A percentile compares a stretch with the other conserved stretches of the same genome.
Conservation (phyloP, 2,797 vertebrate genomes). For the Florisuga fusca region DNA sequence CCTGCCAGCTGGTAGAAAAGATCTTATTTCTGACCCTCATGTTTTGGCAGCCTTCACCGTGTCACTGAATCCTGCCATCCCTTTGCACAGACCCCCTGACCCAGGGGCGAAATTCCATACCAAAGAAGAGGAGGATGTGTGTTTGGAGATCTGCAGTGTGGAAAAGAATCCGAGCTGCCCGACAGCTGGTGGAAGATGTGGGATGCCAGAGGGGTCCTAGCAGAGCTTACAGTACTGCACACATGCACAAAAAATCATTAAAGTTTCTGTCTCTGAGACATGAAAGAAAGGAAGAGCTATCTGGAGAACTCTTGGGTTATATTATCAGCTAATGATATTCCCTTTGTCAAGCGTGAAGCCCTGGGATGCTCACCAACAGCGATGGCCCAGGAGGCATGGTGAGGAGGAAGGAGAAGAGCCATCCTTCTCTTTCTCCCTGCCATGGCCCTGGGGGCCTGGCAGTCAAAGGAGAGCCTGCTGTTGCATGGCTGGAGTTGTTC, state of each 20-base stretch:
- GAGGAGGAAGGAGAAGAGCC: background rate
- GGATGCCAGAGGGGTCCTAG: conserved; percentile 34
- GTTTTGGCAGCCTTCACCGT: background rate
- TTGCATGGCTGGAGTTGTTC: background rate
- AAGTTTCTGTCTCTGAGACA: conserved; percentile 37
- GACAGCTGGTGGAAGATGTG: conserved; percentile 31
- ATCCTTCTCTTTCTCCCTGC: background rate
- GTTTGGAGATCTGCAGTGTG: conserved; percentile 47
- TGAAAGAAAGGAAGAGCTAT: background rate
- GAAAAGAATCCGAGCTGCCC: conserved; percentile 41
- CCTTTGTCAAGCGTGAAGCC: background rate
- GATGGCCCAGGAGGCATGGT: fast-evolving
- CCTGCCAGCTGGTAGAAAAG: background rate
- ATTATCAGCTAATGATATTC: background rate
- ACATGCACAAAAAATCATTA: conserved; percentile 37
- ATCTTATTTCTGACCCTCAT: background rate
- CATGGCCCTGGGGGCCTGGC: fast-evolving
- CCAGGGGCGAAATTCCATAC: conserved; percentile 26
- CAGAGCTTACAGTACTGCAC: background rate
- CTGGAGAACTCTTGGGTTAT: conserved; percentile 7
- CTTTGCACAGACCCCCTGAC: background rate
- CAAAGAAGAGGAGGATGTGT: background rate
- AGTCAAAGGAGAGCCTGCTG: background rate
- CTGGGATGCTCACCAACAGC: background rate
- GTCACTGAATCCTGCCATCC: background rate